Percentiles rank a stretch among this genome's conserved stretches.
These are phyloP conservation scores for Incurvaria masculella DNA, from an alignment of 2,888 invertebrate genomes.

Conservation along the genomic window DNA sequence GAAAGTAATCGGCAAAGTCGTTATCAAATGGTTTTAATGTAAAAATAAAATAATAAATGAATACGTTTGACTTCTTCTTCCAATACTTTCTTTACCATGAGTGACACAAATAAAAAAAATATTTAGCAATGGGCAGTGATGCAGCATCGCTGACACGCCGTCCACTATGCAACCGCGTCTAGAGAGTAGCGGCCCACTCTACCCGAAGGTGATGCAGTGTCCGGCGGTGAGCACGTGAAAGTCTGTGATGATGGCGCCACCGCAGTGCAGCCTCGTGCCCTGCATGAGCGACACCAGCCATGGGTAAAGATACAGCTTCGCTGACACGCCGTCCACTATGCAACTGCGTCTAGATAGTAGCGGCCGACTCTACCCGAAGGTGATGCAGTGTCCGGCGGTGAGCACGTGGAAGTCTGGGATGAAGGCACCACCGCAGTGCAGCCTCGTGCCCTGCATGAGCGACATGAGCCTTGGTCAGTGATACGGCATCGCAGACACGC, in stretches of 20 bases:
- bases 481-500: too few species aligned
- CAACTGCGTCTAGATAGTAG: too few species aligned
- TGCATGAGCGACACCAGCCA: conserved; percentile 54
- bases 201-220: conserved; percentile 58
- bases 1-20: too few species aligned
- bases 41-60: not conserved
- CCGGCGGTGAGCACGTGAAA: conserved; percentile 55
- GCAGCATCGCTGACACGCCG: too few species aligned
- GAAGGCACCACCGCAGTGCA: conserved; percentile 56
- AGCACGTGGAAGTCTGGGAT: conserved; percentile 53
- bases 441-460: conserved; percentile 34
- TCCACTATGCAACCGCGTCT: not conserved
- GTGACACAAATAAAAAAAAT: conserved; percentile 52
- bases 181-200: conserved; percentile 10
- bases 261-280: conserved; percentile 44
- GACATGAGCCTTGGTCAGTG: conserved; percentile 57
- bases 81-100: too few species aligned
- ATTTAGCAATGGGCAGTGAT: conserved; percentile 58
- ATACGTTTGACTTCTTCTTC: not conserved
- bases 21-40: not conserved
- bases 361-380: too few species aligned
- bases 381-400: conserved; percentile 57
- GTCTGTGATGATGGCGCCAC: conserved; percentile 55
- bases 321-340: conserved; percentile 53
- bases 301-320: conserved; percentile 50